Base-by-base conservation (phyloP, 1,140 invertebrate genomes). In the Drosophila mayri region DNA sequence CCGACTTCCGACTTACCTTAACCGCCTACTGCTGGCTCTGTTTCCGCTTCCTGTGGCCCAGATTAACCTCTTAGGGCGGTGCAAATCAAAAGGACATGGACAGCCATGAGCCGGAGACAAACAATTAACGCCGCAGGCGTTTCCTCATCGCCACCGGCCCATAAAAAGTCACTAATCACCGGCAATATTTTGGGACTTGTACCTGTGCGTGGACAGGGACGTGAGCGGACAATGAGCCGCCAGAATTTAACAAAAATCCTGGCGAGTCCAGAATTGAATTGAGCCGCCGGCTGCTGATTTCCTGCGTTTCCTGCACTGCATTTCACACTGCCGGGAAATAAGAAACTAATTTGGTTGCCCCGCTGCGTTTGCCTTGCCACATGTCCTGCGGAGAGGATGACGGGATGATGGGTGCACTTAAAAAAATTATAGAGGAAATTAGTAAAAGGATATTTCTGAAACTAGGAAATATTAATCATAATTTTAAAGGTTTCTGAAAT, bases 91-190 rank as follows among this genome's bases (percentile, higher is more conserved):
- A 60, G 60, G 60, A 59, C 55, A 47, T 22, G 35, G 50, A 40
- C 59, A 62, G 52, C 16, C 20, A 54, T 67, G 60, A 79, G 60
- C 64, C 37, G 66, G 63, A 55, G 68, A 73, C 72, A 79, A 79
- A 85, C 85, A 85, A 88, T 88, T 90, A 90, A 88, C 86, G 81
- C 81, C 81, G 43, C 84, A 87, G 83, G 83, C 75, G 78, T 83
- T 84, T 75, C 64, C 80, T 70, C 46, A 66, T 63, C 44, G 35
- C 50, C 67, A 50, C 61, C 66, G 44, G 47, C 52, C 84, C 85
- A 55, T 55, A 61, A 63, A 81, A 80, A 87, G 80, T 90, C 84
- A 87, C 76, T 90, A 80, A 87, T 87, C 68, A 80, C 60, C 62
- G 72, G 64, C 61, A 87, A 81, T 86, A 82, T 82, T 82, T 75